Evolutionary conservation across 2,888 invertebrate species (phyloP).

Genomic region (Cecidostiba fungosa): DNA sequence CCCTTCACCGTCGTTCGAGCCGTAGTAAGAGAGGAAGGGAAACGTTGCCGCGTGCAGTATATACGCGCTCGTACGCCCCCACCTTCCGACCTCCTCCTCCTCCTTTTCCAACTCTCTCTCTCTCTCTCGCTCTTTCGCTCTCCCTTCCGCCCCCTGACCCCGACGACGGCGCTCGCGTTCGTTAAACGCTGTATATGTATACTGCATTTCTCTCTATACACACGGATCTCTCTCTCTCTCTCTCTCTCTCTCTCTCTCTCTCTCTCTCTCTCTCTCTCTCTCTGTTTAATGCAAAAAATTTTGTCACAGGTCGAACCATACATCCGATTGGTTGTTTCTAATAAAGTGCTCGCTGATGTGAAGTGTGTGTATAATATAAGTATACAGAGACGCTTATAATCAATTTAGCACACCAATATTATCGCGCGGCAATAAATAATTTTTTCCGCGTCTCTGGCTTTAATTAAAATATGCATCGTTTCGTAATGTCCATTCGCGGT

Average conservation of each 20-base stretch:
- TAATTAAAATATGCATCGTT: constrained; percentile 9
- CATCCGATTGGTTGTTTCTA: neutral
- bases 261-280: neutral
- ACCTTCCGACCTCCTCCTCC: constrained; percentile 43
- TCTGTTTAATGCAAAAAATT: neutral
- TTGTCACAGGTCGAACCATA: neutral
- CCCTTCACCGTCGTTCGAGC: constrained; percentile 52
- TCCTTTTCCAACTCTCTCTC: constrained; percentile 39
- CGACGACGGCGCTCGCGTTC: constrained; percentile 54
- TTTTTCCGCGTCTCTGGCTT: neutral
- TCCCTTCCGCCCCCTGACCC: constrained; percentile 44
- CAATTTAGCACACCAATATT: neutral
- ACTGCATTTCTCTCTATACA: constrained; percentile 38
- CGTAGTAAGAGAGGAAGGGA: constrained; percentile 1
- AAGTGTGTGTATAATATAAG: too few relatives aligned
- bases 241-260: constrained; percentile 3
- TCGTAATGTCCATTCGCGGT: neutral
- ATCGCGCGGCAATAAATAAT: neutral
- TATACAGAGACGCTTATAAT: neutral
- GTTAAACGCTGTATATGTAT: constrained; percentile 42
- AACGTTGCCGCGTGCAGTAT: neutral
- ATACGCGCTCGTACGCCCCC: constrained; percentile 16
- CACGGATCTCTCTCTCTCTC: neutral
- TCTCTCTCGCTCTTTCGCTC: constrained; percentile 48
- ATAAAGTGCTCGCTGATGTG: neutral